Evolutionary conservation across 2,888 invertebrate species (phyloP), one percentile per base, ranked within the genome.

Genomic region (Thecocarcelia acutangulata): DNA sequence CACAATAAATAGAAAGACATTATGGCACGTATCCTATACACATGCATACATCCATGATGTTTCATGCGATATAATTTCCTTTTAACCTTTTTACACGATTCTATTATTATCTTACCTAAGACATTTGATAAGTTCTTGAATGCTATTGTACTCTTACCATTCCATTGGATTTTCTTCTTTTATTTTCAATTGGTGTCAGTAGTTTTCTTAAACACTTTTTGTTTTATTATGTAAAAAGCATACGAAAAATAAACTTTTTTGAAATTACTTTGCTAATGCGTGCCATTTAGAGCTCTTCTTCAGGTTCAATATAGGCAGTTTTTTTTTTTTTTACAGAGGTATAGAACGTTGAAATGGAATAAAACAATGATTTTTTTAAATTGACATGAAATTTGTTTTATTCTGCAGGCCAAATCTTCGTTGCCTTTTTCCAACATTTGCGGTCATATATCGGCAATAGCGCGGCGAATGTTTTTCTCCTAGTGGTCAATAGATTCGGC

Each of bases 41-140:
- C 15, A 46, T n/a, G 50, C 21, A 48, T 24, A 52, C 33, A 66
- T 33, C 5, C 33, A 24, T 28, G 40, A 73, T 50, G 63, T 54
- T 70, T 28, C 24, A 63, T 24, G 56, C 54, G 63, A 44, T 52
- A 28, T 42, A 68, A 61, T 69, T 77, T 81, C 44, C 68, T 58
- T 76, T 76, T 69, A 81, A 81, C 73, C 81, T 77, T 74, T 75
- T 54, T 46, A n/a, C 44, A 59, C 24, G 46, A 58, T 64, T 59
- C 21, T 44, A 73, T 46, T 78, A 66, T 74, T 78, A 74, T 78
- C 82, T 82, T 70, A 78, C 64, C 73, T 40, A 78, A 77, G 81
- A 70, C 69, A 78, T 82, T 74, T 75, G 48, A 54, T 33, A 46
- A 24, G 52, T 64, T 63, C 42, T 68, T 52, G 24, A 66, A n/a